phyloP scores from a whole-genome alignment of 2,113 vertebrate species.

The Polypterus bichir region DNA sequence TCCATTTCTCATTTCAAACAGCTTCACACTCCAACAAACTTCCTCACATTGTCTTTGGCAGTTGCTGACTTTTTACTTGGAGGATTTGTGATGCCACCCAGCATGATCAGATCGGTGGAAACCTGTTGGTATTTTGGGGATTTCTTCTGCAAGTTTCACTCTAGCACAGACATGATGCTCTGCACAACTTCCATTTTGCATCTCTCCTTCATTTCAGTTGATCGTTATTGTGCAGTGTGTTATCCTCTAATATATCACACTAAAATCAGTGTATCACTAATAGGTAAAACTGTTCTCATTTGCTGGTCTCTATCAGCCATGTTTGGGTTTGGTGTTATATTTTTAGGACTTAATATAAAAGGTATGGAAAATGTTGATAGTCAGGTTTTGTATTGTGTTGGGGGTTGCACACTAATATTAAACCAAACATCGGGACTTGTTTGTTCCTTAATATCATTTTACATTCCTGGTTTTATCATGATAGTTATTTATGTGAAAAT shows the following conservation, averaged over 20 bases:
- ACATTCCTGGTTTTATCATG: constrained; percentile 8
- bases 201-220: constrained; percentile 9
- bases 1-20: constrained; percentile 12
- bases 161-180: constrained; percentile 5
- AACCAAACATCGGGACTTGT: not conserved
- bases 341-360: constrained; percentile 5
- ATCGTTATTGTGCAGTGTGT: constrained; percentile 9
- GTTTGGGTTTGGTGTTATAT: constrained; percentile 4
- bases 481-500: constrained; percentile 9
- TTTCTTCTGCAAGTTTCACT: constrained; percentile 10
- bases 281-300: not conserved
- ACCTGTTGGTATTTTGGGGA: constrained; percentile 14
- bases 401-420: constrained; percentile 5
- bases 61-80: constrained; percentile 9
- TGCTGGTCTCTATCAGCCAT: constrained; percentile 5
- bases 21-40: constrained; percentile 11
- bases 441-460: constrained; percentile 5
- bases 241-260: constrained; percentile 4
- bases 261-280: constrained; percentile 2
- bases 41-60: constrained; percentile 9
- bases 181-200: constrained; percentile 6
- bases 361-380: not conserved
- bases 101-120: constrained; percentile 5
- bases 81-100: constrained; percentile 5
- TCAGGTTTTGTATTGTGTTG: not conserved